A percentile compares a stretch with the other conserved stretches of the same genome.
Conservation (phyloP, 1,140 invertebrate species). For the Idris sp. region DNA sequence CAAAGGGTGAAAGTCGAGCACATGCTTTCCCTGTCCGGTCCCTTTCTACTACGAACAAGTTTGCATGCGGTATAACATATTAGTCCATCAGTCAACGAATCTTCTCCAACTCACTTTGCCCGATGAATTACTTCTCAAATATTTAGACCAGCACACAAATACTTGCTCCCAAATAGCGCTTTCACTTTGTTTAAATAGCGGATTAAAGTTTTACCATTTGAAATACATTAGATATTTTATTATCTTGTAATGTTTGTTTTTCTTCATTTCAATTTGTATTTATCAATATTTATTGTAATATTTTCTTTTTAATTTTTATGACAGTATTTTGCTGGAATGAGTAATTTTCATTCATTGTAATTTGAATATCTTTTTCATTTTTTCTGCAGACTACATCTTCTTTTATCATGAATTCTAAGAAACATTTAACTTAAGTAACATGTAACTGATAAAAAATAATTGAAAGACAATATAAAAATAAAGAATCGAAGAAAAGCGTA, state of each 20-base stretch:
- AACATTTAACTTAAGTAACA: slow-evolving; percentile 31
- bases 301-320: too few species aligned
- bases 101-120: slow-evolving; percentile 53
- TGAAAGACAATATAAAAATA: slow-evolving; percentile 49
- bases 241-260: too few species aligned
- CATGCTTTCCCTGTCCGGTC: slow-evolving; percentile 46
- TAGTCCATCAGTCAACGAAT: slow-evolving; percentile 56
- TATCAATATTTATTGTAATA: too few species aligned
- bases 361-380: background rate
- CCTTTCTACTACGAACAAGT: slow-evolving; percentile 25
- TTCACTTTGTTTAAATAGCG: slow-evolving; percentile 46
- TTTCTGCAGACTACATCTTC: slow-evolving; percentile 3
- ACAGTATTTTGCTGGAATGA: too few species aligned
- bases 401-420: slow-evolving; percentile 9
- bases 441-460: slow-evolving; percentile 42
- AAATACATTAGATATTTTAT: slow-evolving; percentile 31
- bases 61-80: slow-evolving; percentile 40
- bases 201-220: slow-evolving; percentile 31
- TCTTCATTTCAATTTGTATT: too few species aligned
- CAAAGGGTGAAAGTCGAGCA: slow-evolving; percentile 78
- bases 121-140: slow-evolving; percentile 56
- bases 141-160: slow-evolving; percentile 43
- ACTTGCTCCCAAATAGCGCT: slow-evolving; percentile 24
- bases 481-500: slow-evolving; percentile 37
- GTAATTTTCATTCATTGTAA: too few species aligned